Conservation (phyloP, 2,888 invertebrate species). For the Sesia bembeciformis region DNA sequence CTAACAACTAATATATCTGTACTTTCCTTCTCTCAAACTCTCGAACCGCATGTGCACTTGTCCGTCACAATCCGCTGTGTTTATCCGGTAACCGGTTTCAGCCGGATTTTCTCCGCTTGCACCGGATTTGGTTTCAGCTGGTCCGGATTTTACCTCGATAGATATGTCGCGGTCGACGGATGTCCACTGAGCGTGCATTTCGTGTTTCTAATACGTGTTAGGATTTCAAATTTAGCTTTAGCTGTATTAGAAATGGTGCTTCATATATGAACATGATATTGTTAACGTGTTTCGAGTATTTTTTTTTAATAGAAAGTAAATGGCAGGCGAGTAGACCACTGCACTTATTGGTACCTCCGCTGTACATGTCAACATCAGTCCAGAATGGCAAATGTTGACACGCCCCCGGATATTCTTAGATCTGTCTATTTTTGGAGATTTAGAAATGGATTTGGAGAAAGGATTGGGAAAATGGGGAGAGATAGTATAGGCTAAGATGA, state of each 20-base stretch:
- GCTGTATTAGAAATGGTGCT: not conserved
- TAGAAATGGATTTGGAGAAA: too few relatives aligned
- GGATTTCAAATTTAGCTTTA: slow-evolving; percentile 2
- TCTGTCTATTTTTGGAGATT: too few relatives aligned
- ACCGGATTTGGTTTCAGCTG: slow-evolving; percentile 15
- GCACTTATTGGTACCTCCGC: too few relatives aligned
- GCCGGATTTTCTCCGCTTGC: slow-evolving; percentile 19
- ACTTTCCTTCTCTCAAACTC: not conserved
- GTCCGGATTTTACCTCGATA: slow-evolving; percentile 37
- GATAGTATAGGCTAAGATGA: too few relatives aligned
- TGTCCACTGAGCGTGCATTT: slow-evolving; percentile 22
- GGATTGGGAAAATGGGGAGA: too few relatives aligned
- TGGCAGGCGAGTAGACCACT: too few relatives aligned
- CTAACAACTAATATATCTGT: not conserved
- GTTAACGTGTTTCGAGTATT: not conserved
- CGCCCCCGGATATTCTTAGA: too few relatives aligned
- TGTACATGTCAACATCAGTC: too few relatives aligned
- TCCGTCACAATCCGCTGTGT: slow-evolving; percentile 15
- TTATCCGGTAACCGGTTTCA: slow-evolving; percentile 30
- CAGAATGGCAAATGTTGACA: too few relatives aligned
- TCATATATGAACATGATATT: not conserved
- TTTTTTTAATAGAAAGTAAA: too few relatives aligned
- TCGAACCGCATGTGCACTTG: slow-evolving; percentile 16
- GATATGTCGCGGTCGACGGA: slow-evolving; percentile 27
- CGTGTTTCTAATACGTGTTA: slow-evolving; percentile 7